Evolutionary conservation across 2,797 vertebrate species (phyloP).

Genomic region (Protonibea diacanthus): DNA sequence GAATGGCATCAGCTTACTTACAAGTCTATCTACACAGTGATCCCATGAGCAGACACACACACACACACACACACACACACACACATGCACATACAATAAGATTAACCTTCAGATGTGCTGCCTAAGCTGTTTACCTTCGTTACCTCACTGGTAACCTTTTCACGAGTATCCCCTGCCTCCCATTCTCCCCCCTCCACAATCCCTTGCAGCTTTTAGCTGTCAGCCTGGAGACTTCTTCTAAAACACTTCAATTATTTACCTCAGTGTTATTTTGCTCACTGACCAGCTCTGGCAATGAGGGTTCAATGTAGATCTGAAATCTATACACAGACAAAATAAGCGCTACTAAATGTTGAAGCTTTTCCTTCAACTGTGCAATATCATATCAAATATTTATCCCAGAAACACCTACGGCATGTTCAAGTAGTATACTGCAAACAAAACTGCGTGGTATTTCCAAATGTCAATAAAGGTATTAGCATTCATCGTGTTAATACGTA

Average conservation of each 20-base stretch:
- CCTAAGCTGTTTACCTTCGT: slow-evolving; percentile 68
- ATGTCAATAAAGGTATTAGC: slow-evolving; percentile 19
- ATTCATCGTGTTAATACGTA: neutral
- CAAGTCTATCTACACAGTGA: slow-evolving; percentile 52
- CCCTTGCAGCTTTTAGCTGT: slow-evolving; percentile 49
- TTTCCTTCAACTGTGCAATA: neutral
- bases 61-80: neutral
- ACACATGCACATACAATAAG: slow-evolving; percentile 5
- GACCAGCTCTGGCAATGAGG: neutral
- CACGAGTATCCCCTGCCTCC: slow-evolving; percentile 28
- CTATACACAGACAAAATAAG: neutral
- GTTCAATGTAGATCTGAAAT: neutral
- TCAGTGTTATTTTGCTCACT: slow-evolving; percentile 13
- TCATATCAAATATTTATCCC: neutral
- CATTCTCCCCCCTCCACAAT: slow-evolving; percentile 55
- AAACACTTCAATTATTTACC: slow-evolving; percentile 42
- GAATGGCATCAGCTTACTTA: slow-evolving; percentile 50
- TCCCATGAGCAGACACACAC: slow-evolving; percentile 17
- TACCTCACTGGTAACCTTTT: slow-evolving; percentile 67
- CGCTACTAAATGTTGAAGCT: neutral
- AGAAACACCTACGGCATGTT: neutral
- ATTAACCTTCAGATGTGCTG: slow-evolving; percentile 79
- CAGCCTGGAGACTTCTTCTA: slow-evolving; percentile 14
- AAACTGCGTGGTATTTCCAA: slow-evolving; percentile 15
- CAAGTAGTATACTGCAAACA: neutral